These are phyloP conservation scores for Chelmon rostratus DNA, from an alignment of 2,797 vertebrate genomes.

Conservation along the genomic window DNA sequence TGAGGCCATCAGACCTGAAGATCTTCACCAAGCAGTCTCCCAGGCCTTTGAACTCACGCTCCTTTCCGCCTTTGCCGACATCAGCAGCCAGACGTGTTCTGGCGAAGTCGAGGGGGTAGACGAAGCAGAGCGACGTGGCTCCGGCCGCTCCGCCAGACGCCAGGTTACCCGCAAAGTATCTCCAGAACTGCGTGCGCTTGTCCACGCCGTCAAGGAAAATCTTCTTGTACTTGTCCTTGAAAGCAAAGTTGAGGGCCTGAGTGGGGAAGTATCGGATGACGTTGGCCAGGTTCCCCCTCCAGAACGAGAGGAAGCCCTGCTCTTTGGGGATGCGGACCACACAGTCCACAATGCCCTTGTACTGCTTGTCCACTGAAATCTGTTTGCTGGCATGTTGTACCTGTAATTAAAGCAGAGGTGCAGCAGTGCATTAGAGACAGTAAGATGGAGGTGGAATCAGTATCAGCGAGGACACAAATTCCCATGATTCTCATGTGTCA, in stretches of 20 bases:
- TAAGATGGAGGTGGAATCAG: too few relatives aligned
- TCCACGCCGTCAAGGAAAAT: conserved; percentile 93
- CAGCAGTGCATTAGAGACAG: too few relatives aligned
- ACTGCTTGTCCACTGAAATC: conserved; percentile 90
- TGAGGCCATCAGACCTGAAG: conserved; percentile 88
- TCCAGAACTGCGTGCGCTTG: conserved; percentile 94
- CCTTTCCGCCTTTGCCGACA: conserved; percentile 87
- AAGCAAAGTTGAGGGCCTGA: conserved; percentile 96
- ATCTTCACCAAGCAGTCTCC: conserved; percentile 92
- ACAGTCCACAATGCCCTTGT: conserved; percentile 95
- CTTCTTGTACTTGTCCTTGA: conserved; percentile 98
- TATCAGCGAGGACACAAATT: neutral
- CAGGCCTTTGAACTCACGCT: conserved; percentile 90
- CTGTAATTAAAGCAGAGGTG: conserved; percentile 68
- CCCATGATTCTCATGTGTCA: conserved; percentile 2
- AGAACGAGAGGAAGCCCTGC: conserved; percentile 92
- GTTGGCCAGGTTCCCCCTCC: conserved; percentile 95
- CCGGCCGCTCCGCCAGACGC: conserved; percentile 93
- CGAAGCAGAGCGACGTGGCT: conserved; percentile 93
- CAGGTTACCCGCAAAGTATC: conserved; percentile 94
- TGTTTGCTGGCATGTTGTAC: conserved; percentile 94
- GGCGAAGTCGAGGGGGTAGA: conserved; percentile 95
- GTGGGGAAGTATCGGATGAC: conserved; percentile 96
- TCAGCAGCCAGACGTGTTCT: conserved; percentile 93
- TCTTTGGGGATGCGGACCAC: conserved; percentile 92